These are phyloP conservation scores for Tenualosa ilisha DNA, from an alignment of 2,797 vertebrate genomes.

Conservation along the genomic window DNA sequence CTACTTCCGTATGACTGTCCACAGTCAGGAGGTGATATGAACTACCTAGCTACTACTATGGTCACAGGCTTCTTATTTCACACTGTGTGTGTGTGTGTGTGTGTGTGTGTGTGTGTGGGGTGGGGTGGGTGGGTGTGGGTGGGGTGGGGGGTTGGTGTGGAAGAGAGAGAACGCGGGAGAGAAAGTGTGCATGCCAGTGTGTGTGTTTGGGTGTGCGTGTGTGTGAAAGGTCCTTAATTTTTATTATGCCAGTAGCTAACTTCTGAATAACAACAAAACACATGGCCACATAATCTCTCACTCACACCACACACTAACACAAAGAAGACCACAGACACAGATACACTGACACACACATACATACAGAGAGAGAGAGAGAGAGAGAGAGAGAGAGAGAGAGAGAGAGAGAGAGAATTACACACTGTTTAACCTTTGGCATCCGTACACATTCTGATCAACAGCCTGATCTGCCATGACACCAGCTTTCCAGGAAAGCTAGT, in stretches of 20 bases:
- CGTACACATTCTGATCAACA: background rate
- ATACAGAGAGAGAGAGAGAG: background rate
- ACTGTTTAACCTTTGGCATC: background rate
- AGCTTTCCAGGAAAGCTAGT: conserved; percentile 16
- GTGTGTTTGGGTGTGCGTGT: background rate
- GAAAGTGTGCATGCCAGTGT: too few relatives aligned
- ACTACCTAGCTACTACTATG: too few relatives aligned
- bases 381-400: background rate
- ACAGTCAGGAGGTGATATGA: background rate
- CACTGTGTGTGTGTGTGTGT: background rate
- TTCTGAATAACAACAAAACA: background rate
- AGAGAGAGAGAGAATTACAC: background rate
- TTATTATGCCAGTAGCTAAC: too few relatives aligned
- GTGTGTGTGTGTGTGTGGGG: background rate
- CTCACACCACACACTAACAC: background rate
- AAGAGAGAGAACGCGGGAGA: too few relatives aligned
- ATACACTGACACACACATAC: background rate
- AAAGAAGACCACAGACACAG: background rate
- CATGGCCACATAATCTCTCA: background rate
- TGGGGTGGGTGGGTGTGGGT: too few relatives aligned
- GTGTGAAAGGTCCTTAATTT: background rate
- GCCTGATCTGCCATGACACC: background rate
- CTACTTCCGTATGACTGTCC: too few relatives aligned
- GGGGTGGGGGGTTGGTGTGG: too few relatives aligned
- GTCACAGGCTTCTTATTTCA: too few relatives aligned